phyloP scores from a whole-genome alignment of 1,140 invertebrate species.

The Zaprionus ghesquierei region DNA sequence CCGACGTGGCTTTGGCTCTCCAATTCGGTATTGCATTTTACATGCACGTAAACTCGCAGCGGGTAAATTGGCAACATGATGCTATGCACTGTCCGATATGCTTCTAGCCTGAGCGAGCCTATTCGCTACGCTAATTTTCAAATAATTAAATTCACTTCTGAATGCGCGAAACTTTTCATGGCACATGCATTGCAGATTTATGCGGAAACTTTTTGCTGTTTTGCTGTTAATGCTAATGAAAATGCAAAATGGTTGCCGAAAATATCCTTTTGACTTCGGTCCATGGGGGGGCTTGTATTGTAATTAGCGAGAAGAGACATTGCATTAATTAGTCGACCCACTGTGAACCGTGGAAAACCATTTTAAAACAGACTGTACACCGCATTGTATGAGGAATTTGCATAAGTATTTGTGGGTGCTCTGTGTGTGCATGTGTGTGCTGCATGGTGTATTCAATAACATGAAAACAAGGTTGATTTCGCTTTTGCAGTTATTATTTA shows the following conservation, averaged over 20 bases:
- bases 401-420: background rate
- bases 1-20: background rate
- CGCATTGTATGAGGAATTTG: background rate
- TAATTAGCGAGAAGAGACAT: constrained; percentile 39
- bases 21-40: constrained; percentile 2
- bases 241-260: constrained; percentile 13
- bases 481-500: constrained; percentile 45
- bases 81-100: background rate
- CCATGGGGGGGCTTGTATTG: constrained; percentile 2
- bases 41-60: background rate
- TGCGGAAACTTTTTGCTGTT: constrained; percentile 38
- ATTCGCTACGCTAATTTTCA: constrained; percentile 3
- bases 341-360: constrained; percentile 16
- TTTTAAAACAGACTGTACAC: background rate
- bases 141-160: constrained; percentile 28
- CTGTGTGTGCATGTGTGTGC: background rate
- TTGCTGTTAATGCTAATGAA: constrained; percentile 60
- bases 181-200: constrained; percentile 43
- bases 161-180: constrained; percentile 30
- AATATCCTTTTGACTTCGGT: constrained; percentile 3
- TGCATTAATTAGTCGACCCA: constrained; percentile 61
- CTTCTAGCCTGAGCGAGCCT: background rate
- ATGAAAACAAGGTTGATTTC: constrained; percentile 2
- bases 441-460: background rate
- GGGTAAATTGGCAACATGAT: constrained; percentile 7